These are phyloP conservation scores for Heteromormyrus szaboi DNA, from an alignment of 2,797 vertebrate genomes.

Conservation along the genomic window DNA sequence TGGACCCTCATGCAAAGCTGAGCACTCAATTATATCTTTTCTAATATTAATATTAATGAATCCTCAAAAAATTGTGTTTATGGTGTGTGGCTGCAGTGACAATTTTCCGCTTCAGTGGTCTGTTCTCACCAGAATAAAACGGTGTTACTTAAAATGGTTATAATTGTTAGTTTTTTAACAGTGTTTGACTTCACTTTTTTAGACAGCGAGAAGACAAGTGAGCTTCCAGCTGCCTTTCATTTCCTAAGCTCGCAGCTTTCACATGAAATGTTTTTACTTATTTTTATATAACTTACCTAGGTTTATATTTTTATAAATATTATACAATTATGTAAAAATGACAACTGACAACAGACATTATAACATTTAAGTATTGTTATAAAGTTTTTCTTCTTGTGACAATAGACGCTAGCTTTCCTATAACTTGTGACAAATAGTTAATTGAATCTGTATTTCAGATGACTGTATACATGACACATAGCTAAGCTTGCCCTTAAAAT, in stretches of 20 bases:
- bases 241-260: background rate
- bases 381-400: background rate
- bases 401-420: background rate
- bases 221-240: background rate
- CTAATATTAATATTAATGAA: slow-evolving; percentile 52
- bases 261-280: background rate
- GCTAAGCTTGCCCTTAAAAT: background rate
- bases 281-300: background rate
- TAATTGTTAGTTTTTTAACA: slow-evolving; percentile 71
- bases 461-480: background rate
- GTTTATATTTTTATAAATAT: background rate
- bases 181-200: slow-evolving; percentile 44
- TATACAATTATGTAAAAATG: background rate
- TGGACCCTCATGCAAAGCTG: background rate
- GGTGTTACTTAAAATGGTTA: slow-evolving; percentile 74
- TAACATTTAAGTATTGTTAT: background rate
- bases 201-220: background rate
- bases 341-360: background rate
- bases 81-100: slow-evolving; percentile 65
- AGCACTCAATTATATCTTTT: slow-evolving; percentile 28
- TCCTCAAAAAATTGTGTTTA: slow-evolving; percentile 59
- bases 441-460: background rate
- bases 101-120: slow-evolving; percentile 78
- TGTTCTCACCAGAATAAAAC: slow-evolving; percentile 71
- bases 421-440: background rate